phyloP scores from a whole-genome alignment of 2,113 vertebrate genomes.

The Loxodonta africana region DNA sequence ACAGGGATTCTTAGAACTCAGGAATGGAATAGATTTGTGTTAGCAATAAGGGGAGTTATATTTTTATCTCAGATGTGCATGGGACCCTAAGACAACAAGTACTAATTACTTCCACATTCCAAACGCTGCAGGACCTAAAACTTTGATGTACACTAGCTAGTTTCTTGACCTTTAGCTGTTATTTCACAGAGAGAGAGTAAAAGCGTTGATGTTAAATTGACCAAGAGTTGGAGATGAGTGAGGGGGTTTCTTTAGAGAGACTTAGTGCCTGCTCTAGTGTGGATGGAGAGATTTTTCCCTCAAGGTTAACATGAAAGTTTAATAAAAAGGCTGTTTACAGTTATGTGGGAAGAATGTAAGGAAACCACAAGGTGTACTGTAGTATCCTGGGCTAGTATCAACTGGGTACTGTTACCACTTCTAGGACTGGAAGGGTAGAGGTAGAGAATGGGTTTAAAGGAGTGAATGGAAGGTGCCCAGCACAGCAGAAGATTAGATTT shows the following conservation, averaged over 20 bases:
- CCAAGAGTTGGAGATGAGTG: neutral
- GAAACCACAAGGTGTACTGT: neutral
- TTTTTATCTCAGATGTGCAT: neutral
- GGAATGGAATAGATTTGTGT: neutral
- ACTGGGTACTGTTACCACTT: rapidly evolving
- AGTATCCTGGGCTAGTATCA: neutral
- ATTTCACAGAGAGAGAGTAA: neutral
- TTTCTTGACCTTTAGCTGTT: neutral
- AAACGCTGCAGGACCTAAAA: neutral
- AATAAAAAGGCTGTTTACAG: neutral
- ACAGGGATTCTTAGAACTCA: neutral
- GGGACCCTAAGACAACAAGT: neutral
- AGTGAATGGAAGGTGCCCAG: neutral
- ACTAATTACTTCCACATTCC: neutral
- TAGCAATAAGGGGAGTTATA: neutral
- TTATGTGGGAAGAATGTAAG: neutral
- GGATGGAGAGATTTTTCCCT: neutral
- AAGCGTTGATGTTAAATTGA: neutral
- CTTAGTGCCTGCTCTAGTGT: neutral
- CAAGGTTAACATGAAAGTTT: neutral
- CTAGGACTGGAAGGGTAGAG: neutral
- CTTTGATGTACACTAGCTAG: neutral
- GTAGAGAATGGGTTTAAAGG: neutral
- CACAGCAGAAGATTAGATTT: neutral
- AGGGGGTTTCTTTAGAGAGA: neutral